Evolutionary conservation across 2,888 invertebrate species (phyloP), one percentile per base, ranked within the genome.

Genomic region (Odontomyia ornata): DNA sequence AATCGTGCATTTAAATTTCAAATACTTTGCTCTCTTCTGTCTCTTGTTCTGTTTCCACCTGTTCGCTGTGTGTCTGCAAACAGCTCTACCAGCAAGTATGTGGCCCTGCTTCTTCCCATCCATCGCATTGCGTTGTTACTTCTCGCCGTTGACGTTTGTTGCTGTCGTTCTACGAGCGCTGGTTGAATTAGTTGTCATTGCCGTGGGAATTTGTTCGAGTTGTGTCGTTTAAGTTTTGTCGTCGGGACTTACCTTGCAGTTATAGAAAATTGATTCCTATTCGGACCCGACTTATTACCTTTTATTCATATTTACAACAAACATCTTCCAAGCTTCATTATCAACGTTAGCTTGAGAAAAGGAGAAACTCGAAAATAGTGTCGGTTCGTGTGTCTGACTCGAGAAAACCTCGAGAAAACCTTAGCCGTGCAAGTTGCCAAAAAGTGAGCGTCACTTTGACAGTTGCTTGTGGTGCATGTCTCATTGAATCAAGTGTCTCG

Each of bases 61-160:
- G 9, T 36, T 3, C 36, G 36, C 36, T 9, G 36, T 5, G 36
- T 36, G 9, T 9, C 9, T 36, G 36, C 36, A 36, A 36, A 36
- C 3, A 5, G 36, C 36, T 36, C 36, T 36, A 5, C 36, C 9
- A 36, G 3, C 9, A 9, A 9, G 9, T 36, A 5, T 36, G 36
- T 36, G 36, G 36, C 36, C 3, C 5, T 9, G 36, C 3, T 5
- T 36, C 1, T 62, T 1, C 28, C 27, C 1, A 25, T 25, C 13
- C 62, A 62, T 62, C 62, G 62, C 62, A 27, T 62, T 27, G 15
- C 25, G 23, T 62, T 27, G 62, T 27, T 27, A 27, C 62, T 27
- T 23, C 11, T 27, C 28, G 25, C 25, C 23, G 4, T 62, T 62
- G 27, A 7, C 1, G 23, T 62, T 27, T 62, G 60, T 60, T 13